Base-by-base conservation (phyloP, 2,113 vertebrate genomes). In the Notarius quadriscutis region DNA sequence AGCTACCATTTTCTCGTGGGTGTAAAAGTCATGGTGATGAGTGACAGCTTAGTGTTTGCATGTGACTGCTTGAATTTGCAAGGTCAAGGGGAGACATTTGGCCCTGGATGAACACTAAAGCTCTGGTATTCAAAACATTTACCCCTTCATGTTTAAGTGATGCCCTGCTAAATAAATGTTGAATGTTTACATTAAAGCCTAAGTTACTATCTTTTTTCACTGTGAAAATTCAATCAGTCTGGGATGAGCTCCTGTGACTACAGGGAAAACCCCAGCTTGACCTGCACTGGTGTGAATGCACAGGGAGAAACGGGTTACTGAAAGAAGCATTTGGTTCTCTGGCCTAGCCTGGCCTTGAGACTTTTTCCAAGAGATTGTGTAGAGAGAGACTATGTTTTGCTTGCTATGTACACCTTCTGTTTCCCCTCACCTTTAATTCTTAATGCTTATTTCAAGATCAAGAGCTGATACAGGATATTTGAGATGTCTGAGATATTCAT, bases 161-260 rank as follows among this genome's bases (percentile, higher is more conserved):
- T 94, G 95, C 94, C 93, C 93, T 90, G 87, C 91, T 95, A 96
- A 96, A 96, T 95, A 96, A 96, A 95, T 95, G 91, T 95, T 95
- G 93, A 95, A 92, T 96, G 93, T 95, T 96, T 96, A 94, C 93
- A 93, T 92, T 93, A 89, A 93, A 90, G 87, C 91, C 91, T 93
- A 93, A 94, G 91, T 93, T 91, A 94, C 92, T 95, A 90, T 89
- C 93, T 95, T 94, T 41, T 95, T 93, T 88, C 89, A 94, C 91
- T 93, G 93, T 93, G 94, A 94, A 80, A 93, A 89, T 7, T 78
- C 85, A 90, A 95, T 94, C 94, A 93, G 94, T 93, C 93, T 93
- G 89, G 91, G 92, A 94, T 93, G 88, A 92, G 94, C 92, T 94
- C 91, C 88, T 92, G 92, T 91, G 90, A 91, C 92, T 91, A 92